Conservation (phyloP, 2,888 invertebrate genomes). For the Hofmannophila pseudospretella region DNA sequence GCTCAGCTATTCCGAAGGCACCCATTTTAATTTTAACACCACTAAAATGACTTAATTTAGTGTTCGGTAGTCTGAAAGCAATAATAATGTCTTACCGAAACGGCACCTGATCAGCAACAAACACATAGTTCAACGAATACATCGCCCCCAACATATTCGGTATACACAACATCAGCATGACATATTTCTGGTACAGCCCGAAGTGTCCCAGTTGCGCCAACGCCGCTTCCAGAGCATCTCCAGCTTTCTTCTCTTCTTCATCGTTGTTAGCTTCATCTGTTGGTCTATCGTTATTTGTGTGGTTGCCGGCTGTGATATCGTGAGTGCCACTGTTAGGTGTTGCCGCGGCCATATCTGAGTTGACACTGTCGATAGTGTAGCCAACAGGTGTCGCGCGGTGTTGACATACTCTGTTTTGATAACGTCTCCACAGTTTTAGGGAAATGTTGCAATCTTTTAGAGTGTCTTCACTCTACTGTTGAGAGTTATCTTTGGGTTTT, state of each 20-base stretch:
- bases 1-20: no score
- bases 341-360: conserved; percentile 1
- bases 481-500: neutral
- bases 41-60: no score
- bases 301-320: neutral
- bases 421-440: neutral
- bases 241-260: conserved; percentile 8
- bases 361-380: neutral
- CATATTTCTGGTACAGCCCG: conserved; percentile 59
- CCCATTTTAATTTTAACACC: no score
- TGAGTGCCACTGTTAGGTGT: neutral
- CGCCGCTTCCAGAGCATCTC: conserved; percentile 46
- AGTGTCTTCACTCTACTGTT: neutral
- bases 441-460: neutral
- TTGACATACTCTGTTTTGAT: neutral
- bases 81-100: conserved; percentile 79
- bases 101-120: conserved; percentile 73
- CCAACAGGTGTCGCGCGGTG: neutral
- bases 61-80: no score
- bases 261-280: neutral
- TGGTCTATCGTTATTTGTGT: neutral
- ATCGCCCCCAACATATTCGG: conserved; percentile 74
- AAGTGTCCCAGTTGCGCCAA: conserved; percentile 59
- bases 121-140: conserved; percentile 75
- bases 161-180: conserved; percentile 51